These are phyloP conservation scores for Metridium senile DNA, from an alignment of 92 coral and sea anemone genomes.

Conservation along the genomic window DNA sequence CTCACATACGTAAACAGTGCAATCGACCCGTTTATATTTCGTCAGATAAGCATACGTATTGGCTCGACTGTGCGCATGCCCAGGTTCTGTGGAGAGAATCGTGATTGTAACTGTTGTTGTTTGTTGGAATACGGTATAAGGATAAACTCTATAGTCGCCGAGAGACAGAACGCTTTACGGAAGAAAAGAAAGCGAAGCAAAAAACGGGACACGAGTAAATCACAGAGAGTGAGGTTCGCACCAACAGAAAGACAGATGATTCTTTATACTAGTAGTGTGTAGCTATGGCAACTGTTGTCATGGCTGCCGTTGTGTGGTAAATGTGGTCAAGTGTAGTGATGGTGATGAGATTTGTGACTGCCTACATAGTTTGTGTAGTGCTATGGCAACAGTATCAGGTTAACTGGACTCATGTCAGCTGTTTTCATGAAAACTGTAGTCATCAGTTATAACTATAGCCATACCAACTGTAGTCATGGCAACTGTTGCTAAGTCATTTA, in stretches of 20 bases:
- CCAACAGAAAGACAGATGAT: neutral
- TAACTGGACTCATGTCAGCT: no score
- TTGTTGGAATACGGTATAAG: constrained; percentile 22
- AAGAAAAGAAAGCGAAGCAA: constrained; percentile 4
- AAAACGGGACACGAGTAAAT: neutral
- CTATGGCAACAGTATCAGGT: neutral
- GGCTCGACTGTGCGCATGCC: constrained; percentile 21
- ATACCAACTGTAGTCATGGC: no score
- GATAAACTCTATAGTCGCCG: constrained; percentile 28
- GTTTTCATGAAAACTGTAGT: no score
- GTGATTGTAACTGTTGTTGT: constrained; percentile 28
- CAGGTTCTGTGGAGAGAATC: constrained; percentile 16
- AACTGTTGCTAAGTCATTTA: neutral
- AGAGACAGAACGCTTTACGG: constrained; percentile 40
- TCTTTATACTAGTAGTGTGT: neutral
- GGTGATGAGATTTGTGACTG: no score
- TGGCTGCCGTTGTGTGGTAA: neutral
- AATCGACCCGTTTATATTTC: constrained; percentile 85
- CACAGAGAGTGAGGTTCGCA: constrained; percentile 4
- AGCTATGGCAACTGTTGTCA: neutral
- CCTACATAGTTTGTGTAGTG: no score
- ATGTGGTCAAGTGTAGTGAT: no score
- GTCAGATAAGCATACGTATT: constrained; percentile 51
- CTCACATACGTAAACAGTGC: constrained; percentile 80
- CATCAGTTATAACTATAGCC: no score